Evolutionary conservation across 2,113 vertebrate species (phyloP).

Genomic region (Isurus oxyrinchus): DNA sequence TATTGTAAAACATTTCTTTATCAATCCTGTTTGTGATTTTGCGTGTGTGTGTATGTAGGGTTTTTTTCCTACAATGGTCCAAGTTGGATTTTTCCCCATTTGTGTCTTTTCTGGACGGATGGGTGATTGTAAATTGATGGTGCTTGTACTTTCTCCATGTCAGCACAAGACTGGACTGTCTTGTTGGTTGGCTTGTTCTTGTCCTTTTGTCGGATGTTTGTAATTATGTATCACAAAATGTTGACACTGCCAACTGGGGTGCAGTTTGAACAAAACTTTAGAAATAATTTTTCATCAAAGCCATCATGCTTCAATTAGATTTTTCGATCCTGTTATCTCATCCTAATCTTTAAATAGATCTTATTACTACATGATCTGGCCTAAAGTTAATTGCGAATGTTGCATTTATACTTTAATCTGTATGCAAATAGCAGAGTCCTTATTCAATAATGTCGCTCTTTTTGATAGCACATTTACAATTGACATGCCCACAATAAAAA

Average conservation of each 20-base stretch:
- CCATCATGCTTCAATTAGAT: neutral
- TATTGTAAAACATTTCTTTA: no score
- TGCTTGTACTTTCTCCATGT: neutral
- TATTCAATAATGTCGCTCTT: neutral
- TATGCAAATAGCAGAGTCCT: no score
- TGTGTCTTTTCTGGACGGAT: neutral
- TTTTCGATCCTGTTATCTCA: neutral
- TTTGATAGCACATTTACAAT: neutral
- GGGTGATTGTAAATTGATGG: neutral
- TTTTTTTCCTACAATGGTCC: neutral
- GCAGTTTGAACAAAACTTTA: neutral
- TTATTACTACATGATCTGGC: neutral
- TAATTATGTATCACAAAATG: neutral
- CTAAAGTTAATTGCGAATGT: neutral
- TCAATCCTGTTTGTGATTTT: no score
- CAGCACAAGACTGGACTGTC: neutral
- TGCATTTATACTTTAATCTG: no score
- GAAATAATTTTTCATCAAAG: neutral
- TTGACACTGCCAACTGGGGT: neutral
- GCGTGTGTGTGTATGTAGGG: no score
- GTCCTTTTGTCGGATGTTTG: neutral
- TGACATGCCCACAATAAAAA: neutral
- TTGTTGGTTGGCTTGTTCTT: neutral
- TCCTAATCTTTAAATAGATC: neutral
- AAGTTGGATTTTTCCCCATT: neutral